Percentiles rank a stretch among this genome's conserved stretches.
Evolutionary conservation across 1,140 invertebrate genomes (phyloP).

Genomic region (Arion vulgaris): DNA sequence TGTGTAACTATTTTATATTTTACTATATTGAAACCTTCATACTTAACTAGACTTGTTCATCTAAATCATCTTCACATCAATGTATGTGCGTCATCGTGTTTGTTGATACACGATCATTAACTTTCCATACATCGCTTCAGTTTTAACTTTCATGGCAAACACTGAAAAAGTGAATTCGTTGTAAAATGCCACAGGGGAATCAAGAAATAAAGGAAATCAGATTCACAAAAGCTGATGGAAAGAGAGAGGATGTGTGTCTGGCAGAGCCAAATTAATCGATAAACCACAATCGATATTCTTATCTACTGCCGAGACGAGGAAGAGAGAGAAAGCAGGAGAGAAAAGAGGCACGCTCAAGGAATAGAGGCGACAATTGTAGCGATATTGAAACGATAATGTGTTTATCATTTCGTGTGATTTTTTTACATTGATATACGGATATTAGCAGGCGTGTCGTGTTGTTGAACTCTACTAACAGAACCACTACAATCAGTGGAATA

Average conservation of each 20-base stretch:
- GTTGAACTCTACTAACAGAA: not conserved
- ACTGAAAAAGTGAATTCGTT: not conserved
- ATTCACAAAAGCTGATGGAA: not conserved
- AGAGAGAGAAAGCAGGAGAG: not conserved
- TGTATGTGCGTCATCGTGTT: too few species aligned
- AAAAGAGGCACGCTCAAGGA: not conserved
- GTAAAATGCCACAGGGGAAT: not conserved
- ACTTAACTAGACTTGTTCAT: too few species aligned
- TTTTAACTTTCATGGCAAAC: not conserved
- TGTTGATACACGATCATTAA: not conserved
- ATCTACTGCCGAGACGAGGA: not conserved
- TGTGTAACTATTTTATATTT: too few species aligned
- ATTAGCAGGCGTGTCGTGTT: too few species aligned
- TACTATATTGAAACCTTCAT: too few species aligned
- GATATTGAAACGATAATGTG: not conserved
- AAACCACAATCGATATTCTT: not conserved
- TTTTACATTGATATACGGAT: too few species aligned
- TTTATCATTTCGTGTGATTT: too few species aligned
- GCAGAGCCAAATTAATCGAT: not conserved
- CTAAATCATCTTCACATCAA: too few species aligned
- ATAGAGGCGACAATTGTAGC: not conserved
- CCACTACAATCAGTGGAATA: not conserved
- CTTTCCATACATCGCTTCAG: too few species aligned
- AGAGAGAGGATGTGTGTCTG: not conserved
- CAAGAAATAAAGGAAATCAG: not conserved